Base-by-base conservation (phyloP, 2,888 invertebrate genomes). In the Yponomeuta sedellus region DNA sequence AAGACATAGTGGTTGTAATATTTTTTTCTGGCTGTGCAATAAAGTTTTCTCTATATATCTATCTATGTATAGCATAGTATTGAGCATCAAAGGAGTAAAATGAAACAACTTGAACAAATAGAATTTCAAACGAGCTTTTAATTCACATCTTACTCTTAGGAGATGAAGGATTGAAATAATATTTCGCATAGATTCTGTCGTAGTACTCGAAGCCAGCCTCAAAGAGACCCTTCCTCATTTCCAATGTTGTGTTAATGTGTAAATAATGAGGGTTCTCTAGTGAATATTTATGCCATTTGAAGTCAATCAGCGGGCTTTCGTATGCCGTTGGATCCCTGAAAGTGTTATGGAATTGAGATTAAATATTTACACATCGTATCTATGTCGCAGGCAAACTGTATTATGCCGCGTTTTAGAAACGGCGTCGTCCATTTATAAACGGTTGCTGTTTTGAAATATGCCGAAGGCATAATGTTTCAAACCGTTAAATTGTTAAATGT, bases 281-380 rank as follows among this genome's bases (percentile, higher is more conserved):
- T 40, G 80, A 79, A 67, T 81, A 89, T 34, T 75, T 77, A 34
- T 70, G 70, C 90, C 90, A 91, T 72, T 85, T 84, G 0, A 77
- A 70, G 5, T 78, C 74, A 2, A 86, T 69, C 2, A 90, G 70
- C 1, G 73, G 61, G 68, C 83, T 88, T 69, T 89, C 88, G 66
- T 77, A 89, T 0, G 81, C 81, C 2, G 89, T 88, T 6, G 90
- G 90, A 68, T 90, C 73, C 56, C 90, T 90, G 82, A 40, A 85
- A 85, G 65, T 58, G 68, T 64, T 62, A 67, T 10, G 64, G 56
- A 56, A 34, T 40, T 25, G 34, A 59, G 16, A 64, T 59, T 61
- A 66, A 22, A 44, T 61, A 64, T 64, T 66, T 64, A 56, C 44
- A 12, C 57, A n/a, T n/a, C n/a, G n/a, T n/a, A n/a, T n/a, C n/a